Evolutionary conservation across 2,113 vertebrate genomes (phyloP).

Genomic region (Orycteropus afer): DNA sequence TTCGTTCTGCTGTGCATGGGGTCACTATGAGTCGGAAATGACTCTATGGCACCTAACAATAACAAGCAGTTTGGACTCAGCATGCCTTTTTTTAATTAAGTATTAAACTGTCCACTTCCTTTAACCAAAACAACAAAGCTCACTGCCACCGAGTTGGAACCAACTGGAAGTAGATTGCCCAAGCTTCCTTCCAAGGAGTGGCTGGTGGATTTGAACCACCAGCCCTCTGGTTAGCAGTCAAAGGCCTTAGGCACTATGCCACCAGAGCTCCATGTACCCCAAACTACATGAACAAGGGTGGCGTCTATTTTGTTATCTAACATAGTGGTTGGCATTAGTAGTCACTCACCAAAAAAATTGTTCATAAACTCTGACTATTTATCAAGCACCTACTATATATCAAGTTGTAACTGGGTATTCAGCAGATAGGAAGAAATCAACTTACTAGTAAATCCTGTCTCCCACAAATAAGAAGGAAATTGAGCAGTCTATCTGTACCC

Average conservation of each 20-base stretch:
- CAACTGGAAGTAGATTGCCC: no score
- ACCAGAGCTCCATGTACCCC: not conserved
- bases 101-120: not conserved
- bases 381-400: no score
- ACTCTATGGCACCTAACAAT: no score
- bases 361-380: not conserved
- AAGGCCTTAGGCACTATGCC: no score
- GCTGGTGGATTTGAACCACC: no score
- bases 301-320: not conserved
- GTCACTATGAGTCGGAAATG: no score
- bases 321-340: not conserved
- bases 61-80: not conserved
- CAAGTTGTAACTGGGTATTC: not conserved
- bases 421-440: not conserved
- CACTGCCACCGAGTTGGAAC: no score
- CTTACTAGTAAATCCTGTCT: not conserved
- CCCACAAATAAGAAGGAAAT: not conserved
- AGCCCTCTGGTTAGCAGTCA: no score
- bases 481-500: not conserved
- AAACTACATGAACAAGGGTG: not conserved
- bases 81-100: not conserved
- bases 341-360: not conserved
- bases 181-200: no score
- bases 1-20: no score
- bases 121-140: no score